Evolutionary conservation across 2,113 vertebrate genomes (phyloP).

Genomic region (Phyllostomus hastatus): DNA sequence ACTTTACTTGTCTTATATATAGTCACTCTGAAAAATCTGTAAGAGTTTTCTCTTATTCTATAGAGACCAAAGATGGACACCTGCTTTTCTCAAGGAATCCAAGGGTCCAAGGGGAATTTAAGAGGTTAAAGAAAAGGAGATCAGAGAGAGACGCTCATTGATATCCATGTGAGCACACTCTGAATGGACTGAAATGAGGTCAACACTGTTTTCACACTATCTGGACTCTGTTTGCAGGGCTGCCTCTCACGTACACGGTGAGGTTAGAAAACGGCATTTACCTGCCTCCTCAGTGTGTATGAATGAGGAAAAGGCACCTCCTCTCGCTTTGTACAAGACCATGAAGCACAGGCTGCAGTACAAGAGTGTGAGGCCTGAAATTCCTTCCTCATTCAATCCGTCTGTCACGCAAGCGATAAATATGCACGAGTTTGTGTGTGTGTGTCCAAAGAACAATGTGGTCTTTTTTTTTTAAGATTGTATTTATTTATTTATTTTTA

Average conservation of each 20-base stretch:
- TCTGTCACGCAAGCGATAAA: not conserved
- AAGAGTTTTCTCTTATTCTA: not conserved
- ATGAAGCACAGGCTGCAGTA: not conserved
- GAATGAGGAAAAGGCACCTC: not conserved
- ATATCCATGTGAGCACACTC: not conserved
- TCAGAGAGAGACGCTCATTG: not conserved
- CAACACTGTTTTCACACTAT: not conserved
- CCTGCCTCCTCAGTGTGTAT: not conserved
- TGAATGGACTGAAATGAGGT: not conserved
- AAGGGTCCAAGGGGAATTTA: not conserved
- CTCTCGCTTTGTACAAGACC: not conserved
- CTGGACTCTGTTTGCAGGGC: not conserved
- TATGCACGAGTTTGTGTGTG: not conserved
- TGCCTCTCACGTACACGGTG: not conserved
- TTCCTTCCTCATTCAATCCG: not conserved
- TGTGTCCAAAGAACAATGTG: not conserved
- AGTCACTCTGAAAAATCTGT: not conserved
- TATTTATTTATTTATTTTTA: too few species aligned
- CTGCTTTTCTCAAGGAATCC: not conserved
- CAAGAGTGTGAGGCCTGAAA: not conserved
- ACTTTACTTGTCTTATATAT: not conserved
- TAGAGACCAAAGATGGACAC: not conserved
- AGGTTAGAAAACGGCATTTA: not conserved
- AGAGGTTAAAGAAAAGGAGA: not conserved
- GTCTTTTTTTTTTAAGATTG: not conserved